A percentile compares a stretch with the other conserved stretches of the same genome.
phyloP scores from a whole-genome alignment of 2,888 invertebrate genomes.

The Cryptocephalus primarius region DNA sequence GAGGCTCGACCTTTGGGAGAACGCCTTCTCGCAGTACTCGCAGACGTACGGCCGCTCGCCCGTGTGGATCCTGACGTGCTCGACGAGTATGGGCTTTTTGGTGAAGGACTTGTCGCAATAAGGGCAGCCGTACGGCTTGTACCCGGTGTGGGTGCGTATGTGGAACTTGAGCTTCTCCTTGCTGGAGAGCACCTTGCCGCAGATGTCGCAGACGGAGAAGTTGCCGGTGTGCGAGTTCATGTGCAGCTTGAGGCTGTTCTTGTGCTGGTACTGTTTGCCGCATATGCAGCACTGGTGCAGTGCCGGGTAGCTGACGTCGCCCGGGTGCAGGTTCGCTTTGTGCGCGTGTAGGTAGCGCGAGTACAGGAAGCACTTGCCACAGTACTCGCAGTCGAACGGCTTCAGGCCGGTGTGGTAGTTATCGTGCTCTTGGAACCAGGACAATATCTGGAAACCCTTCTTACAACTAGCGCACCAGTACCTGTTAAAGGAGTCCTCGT shows the following conservation, averaged over 20 bases:
- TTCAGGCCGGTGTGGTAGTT: slow-evolving; percentile 46
- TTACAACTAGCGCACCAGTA: slow-evolving; percentile 45
- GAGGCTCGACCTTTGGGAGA: slow-evolving; percentile 51
- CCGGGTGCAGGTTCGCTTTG: slow-evolving; percentile 30
- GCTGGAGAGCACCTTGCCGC: slow-evolving; percentile 45
- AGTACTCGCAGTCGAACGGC: slow-evolving; percentile 43
- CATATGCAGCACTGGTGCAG: slow-evolving; percentile 35
- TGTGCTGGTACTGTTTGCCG: slow-evolving; percentile 34
- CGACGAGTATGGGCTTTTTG: slow-evolving; percentile 33
- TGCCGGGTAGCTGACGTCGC: slow-evolving; percentile 23
- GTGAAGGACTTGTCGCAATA: slow-evolving; percentile 34
- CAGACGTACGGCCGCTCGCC: slow-evolving; percentile 39
- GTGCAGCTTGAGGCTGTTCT: slow-evolving; percentile 34
- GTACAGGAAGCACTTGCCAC: slow-evolving; percentile 42
- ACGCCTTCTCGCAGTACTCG: slow-evolving; percentile 50
- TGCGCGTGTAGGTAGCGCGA: slow-evolving; percentile 33
- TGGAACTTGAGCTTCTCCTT: slow-evolving; percentile 42
- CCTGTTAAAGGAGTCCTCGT: slow-evolving; percentile 31
- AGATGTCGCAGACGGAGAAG: slow-evolving; percentile 46
- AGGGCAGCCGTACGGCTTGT: slow-evolving; percentile 32
- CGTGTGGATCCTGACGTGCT: slow-evolving; percentile 33
- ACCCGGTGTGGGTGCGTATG: slow-evolving; percentile 31
- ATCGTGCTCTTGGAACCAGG: slow-evolving; percentile 47
- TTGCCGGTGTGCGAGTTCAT: slow-evolving; percentile 42
- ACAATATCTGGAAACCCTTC: slow-evolving; percentile 44